Percentiles rank a stretch among this genome's conserved stretches.
These are phyloP conservation scores for Crypturellus undulatus DNA, from an alignment of 2,113 vertebrate genomes.

Conservation along the genomic window DNA sequence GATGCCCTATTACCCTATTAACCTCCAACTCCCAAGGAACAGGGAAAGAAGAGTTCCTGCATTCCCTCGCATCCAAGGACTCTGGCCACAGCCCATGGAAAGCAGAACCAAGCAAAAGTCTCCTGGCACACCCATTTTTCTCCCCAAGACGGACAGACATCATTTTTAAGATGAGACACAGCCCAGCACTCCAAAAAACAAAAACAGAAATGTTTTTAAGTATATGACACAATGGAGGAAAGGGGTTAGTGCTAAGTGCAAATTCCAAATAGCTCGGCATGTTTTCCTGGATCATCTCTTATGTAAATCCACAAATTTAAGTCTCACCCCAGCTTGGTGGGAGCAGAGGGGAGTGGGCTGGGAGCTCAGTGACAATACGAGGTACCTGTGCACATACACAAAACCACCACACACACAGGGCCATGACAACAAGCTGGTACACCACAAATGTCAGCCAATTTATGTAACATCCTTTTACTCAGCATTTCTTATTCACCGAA, in stretches of 20 bases:
- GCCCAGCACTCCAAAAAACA: neutral
- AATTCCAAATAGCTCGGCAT: neutral
- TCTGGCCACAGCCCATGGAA: slow-evolving; percentile 5
- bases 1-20: neutral
- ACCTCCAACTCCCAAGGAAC: neutral
- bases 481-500: slow-evolving; percentile 45
- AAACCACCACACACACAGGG: neutral
- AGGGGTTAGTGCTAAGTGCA: neutral
- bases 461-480: slow-evolving; percentile 48
- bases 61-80: neutral
- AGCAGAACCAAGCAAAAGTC: neutral
- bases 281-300: slow-evolving; percentile 31
- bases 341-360: neutral
- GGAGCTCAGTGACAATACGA: slow-evolving; percentile 12
- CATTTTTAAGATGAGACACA: slow-evolving; percentile 20
- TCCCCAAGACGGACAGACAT: neutral
- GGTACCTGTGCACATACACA: neutral
- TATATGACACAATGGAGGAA: slow-evolving; percentile 38
- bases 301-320: neutral
- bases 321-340: neutral
- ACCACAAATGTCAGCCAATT: slow-evolving; percentile 59
- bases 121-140: slow-evolving; percentile 4
- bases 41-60: neutral
- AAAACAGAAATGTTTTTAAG: neutral
- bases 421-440: slow-evolving; percentile 26